Evolutionary conservation across 2,888 invertebrate species (phyloP), one percentile per base, ranked within the genome.

Genomic region (Lepidochrysops patricia): DNA sequence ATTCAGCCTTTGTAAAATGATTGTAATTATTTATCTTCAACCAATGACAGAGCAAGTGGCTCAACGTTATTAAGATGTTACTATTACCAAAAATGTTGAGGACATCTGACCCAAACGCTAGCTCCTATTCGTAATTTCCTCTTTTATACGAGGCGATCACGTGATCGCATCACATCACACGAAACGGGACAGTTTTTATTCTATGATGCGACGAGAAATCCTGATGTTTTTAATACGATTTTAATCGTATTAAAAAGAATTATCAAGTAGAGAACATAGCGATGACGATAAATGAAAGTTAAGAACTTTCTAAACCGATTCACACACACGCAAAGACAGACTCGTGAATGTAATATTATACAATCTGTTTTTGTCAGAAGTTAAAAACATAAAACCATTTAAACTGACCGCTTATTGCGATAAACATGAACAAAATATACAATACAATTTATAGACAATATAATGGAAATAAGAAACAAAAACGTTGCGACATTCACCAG

Each of bases 91-190:
- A 72, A 72, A 68, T 64, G 72, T 73, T 73, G 63, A n/a, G 60
- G 26, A 68, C 57, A 61, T 54, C 66, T 70, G 70, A 57, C 61
- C 60, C 63, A 66, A 64, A 65, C 68, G 70, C 66, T 71, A 73
- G 63, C 69, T 69, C 68, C 68, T 68, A 68, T 67, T 72, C 68
- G 72, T 72, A 72, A 80, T 79, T 78, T 79, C 74, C 76, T 75
- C 72, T 65, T 75, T 73, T 69, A 68, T 69, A 62, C 62, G 63
- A 60, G 63, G 60, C 52, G 62, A 64, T 65, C 67, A 63, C 64
- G 67, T 64, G 64, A 62, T n/a, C 65, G 64, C 43, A 43, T 43
- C 23, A 43, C 19, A 1, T 15, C 37, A 3, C 37, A 9, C 9
- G 19, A 43, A 43, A 43, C 15, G 19, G 43, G 19, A 43, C 19